Percentiles rank a stretch among this genome's conserved stretches.
Conservation (phyloP, 2,888 invertebrate species). For the Eugnorisma glareosa region DNA sequence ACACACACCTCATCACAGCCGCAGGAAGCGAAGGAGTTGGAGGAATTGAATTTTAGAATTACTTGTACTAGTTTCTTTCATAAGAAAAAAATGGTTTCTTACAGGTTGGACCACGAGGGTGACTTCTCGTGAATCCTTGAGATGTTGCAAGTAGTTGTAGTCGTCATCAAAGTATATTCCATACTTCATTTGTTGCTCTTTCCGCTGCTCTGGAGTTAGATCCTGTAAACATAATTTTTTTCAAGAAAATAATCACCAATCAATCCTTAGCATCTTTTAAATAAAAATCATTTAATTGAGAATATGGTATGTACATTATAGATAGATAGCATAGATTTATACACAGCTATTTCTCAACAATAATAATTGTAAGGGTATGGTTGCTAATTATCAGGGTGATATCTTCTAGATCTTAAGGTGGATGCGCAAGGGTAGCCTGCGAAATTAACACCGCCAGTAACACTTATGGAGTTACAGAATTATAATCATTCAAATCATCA, state of each 20-base stretch:
- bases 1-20: too few species aligned
- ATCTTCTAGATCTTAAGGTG: not conserved
- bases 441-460: too few species aligned
- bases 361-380: too few species aligned
- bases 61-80: too few species aligned
- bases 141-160: conserved; percentile 98
- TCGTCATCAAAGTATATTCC: conserved; percentile 98
- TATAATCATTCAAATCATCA: too few species aligned
- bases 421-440: too few species aligned
- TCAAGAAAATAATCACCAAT: not conserved
- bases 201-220: conserved; percentile 88
- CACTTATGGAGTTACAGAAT: too few species aligned
- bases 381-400: not conserved
- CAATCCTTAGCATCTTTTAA: not conserved
- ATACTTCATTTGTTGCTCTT: conserved; percentile 95
- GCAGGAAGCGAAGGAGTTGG: too few species aligned
- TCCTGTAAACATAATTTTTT: conserved; percentile 72
- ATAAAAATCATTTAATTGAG: not conserved
- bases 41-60: too few species aligned
- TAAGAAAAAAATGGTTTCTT: conserved; percentile 68
- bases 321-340: not conserved
- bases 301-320: not conserved
- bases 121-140: conserved; percentile 92
- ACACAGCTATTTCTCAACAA: not conserved
- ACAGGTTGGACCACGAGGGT: conserved; percentile 90